Base-by-base conservation (phyloP, 2,797 vertebrate genomes). In the Myiotriccus ornatus region DNA sequence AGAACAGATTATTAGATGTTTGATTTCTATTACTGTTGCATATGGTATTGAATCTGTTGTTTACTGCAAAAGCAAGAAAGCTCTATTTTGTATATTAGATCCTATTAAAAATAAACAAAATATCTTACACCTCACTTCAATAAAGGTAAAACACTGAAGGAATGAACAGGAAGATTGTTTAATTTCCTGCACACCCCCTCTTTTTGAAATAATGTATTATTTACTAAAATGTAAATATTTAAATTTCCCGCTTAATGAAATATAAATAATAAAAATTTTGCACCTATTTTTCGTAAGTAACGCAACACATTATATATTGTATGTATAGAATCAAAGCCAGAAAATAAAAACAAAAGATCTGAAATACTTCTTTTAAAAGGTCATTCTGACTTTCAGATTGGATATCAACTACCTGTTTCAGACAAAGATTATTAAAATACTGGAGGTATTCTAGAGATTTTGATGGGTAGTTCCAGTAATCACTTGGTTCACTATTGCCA, bases 31-130 rank as follows among this genome's bases (percentile, higher is more conserved):
- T 89, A 44, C 81, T 93, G 74, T 50, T 76, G 35, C 73, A 79
- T 88, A 91, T 89, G 89, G 62, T 81, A 69, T 73, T 49, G 63
- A 69, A 78, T 93, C 82, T 92, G 79, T 77, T 95, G 39, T 92
- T 92, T 94, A 81, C 59, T 78, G 30, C 41, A 79, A 88, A 68
- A 78, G 4, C 39, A 68, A 89, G 44, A 86, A 92, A 73, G 6
- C 4, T 89, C 9, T 89, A 47, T 89, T 93, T 77, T 87, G 24
- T 79, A 35, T 80, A 85, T 69, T 77, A 80, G 12, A 25, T 65
- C 35, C 13, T 64, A 37, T 74, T 62, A 78, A 83, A 94, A 91
- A 64, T 16, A 77, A 62, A 30, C 4, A 79, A 55, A 63, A 67
- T 67, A 21, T 20, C 24, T 73, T 70, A 20, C n/a, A 68, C 7